Base-by-base conservation (phyloP, 1,140 invertebrate genomes). In the Arion vulgaris region DNA sequence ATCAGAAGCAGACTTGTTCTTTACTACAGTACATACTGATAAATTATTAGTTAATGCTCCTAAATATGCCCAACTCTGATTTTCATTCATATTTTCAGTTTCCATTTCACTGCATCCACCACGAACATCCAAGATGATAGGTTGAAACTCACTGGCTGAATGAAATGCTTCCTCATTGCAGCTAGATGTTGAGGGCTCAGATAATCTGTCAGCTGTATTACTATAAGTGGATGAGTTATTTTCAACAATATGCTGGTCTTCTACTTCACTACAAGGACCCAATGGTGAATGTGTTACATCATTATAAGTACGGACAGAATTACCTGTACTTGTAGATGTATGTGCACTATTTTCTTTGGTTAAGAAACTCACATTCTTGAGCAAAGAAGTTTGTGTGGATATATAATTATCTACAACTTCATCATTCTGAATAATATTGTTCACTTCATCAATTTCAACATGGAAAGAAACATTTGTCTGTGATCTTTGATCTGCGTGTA, bases 61-160 rank as follows among this genome's bases (percentile, higher is more conserved):
- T 66, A 17, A 66, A 7, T 7, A 32, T 66, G 28, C 17, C 62
- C 28, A 32, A 66, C 28, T 66, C 62, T 66, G n/a, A 32, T 5
- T 66, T 66, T 66, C 62, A 66, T 32, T 66, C 62, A 32, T 17
- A 32, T 57, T 23, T 2, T 66, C 62, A 66, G 17, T 32, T 34
- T 66, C 62, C 28, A 32, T 66, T 66, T 66, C 62, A 66, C 7
- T 2, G 41, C 28, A 75, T 28, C 38, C 39, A 49, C 73, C 73
- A 28, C 73, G 49, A 49, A 75, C 73, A 75, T 75, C 45, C 41
- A 75, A 51, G 32, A 75, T 75, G 13, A 75, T 53, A n/a, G 73
- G 73, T 28, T 75, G 45, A 28, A 75, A 75, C 13, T 75, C 45
- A 28, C 45, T 51, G 2, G 5, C 19, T 32, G 62, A 32, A 66